Evolutionary conservation across 30 jellyfish, hydroid and myxozoan species (phyloP).

Genomic region (Aurelia aurita): DNA sequence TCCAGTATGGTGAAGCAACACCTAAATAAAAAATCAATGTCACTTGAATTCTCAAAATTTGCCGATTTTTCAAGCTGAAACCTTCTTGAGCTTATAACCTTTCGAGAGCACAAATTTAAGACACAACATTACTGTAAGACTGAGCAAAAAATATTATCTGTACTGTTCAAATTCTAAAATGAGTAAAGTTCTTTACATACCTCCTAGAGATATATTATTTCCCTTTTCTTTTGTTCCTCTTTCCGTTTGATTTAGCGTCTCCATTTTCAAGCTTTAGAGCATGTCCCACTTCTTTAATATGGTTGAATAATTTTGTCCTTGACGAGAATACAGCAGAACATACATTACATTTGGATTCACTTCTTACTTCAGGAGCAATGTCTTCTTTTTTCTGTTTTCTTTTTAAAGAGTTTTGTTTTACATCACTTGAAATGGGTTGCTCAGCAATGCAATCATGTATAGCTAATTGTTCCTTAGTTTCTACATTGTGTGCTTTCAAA

Average conservation of each 20-base stretch:
- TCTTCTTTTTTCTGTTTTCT: not conserved
- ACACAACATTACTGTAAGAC: too few species aligned
- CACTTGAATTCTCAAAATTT: too few species aligned
- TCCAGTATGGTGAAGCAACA: too few species aligned
- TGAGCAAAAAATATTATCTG: too few species aligned
- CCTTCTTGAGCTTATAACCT: too few species aligned
- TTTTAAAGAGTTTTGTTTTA: not conserved
- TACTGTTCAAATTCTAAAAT: too few species aligned
- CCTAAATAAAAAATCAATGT: too few species aligned
- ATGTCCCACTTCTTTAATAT: slow-evolving; percentile 78
- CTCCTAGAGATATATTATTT: not conserved
- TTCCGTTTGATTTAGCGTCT: not conserved
- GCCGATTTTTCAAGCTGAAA: too few species aligned
- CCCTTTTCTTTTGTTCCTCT: slow-evolving; percentile 30
- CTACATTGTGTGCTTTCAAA: not conserved
- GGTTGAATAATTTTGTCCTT: slow-evolving; percentile 83
- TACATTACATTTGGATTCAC: slow-evolving; percentile 67
- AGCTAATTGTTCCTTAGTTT: too few species aligned
- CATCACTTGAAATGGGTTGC: not conserved
- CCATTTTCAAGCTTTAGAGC: slow-evolving; percentile 60
- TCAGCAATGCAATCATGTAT: too few species aligned
- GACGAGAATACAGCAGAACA: slow-evolving; percentile 76
- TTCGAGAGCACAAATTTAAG: too few species aligned
- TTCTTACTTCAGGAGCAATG: not conserved
- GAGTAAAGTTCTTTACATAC: too few species aligned